Evolutionary conservation across 2,797 vertebrate species (phyloP).

Genomic region (Myotis daubentonii): DNA sequence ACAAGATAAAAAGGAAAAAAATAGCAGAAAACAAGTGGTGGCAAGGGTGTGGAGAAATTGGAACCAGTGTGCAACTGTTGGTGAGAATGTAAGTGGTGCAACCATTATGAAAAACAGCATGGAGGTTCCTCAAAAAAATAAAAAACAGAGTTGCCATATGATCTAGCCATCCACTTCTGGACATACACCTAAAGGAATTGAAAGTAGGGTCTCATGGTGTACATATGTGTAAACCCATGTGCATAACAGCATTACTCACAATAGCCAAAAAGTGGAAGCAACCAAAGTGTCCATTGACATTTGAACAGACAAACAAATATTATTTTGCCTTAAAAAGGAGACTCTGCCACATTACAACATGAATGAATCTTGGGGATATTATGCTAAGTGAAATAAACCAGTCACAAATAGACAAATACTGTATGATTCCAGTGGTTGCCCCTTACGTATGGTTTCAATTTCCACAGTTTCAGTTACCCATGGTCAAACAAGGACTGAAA

Average conservation of each 20-base stretch:
- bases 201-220: not conserved
- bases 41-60: not conserved
- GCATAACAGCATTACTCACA: not conserved
- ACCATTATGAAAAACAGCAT: not conserved
- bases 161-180: not conserved
- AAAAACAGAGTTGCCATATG: not conserved
- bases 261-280: not conserved
- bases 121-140: not conserved
- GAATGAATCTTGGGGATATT: not conserved
- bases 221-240: not conserved
- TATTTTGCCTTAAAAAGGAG: not conserved
- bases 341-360: not conserved
- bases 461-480: not conserved
- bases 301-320: not conserved
- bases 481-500: not conserved
- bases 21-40: not conserved
- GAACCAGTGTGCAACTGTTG: not conserved
- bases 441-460: not conserved
- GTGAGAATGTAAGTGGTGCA: not conserved
- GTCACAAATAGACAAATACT: not conserved
- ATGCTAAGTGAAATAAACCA: not conserved
- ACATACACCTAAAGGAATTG: not conserved
- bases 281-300: not conserved
- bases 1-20: not conserved
- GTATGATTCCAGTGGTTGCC: not conserved